These are phyloP conservation scores for Callionymus lyra DNA, from an alignment of 2,113 vertebrate species.

Conservation along the genomic window DNA sequence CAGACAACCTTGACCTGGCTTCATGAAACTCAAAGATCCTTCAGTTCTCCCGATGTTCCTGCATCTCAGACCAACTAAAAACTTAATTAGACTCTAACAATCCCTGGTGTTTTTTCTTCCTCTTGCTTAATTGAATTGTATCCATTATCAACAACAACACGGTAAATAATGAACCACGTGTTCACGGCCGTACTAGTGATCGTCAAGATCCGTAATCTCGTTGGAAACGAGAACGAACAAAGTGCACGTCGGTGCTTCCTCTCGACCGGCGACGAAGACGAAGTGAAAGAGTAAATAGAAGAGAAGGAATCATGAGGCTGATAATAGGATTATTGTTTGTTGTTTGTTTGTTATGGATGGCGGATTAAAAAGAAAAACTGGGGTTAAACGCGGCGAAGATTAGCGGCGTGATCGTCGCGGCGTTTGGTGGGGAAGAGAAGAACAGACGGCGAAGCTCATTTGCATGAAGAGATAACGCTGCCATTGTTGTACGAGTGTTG, in stretches of 20 bases:
- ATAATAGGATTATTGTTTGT: constrained; percentile 70
- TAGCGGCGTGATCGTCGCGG: constrained; percentile 61
- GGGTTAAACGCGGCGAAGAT: constrained; percentile 65
- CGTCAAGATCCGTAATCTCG: constrained; percentile 5
- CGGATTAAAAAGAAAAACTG: constrained; percentile 66
- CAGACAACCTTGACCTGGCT: too few species aligned
- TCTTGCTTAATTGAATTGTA: constrained; percentile 41
- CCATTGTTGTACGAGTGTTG: constrained; percentile 68
- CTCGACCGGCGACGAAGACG: constrained; percentile 51
- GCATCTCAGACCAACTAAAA: too few species aligned
- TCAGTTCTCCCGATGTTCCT: too few species aligned
- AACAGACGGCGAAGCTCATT: constrained; percentile 69
- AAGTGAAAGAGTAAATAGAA: constrained; percentile 43
- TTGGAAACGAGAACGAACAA: constrained; percentile 17
- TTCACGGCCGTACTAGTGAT: constrained; percentile 27
- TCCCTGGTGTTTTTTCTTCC: background rate
- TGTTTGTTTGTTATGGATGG: constrained; percentile 67
- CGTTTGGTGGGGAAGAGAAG: constrained; percentile 62
- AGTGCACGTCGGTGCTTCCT: constrained; percentile 25
- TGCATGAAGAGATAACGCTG: constrained; percentile 66
- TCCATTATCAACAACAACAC: constrained; percentile 22
- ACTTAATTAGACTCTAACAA: too few species aligned
- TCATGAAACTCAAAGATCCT: too few species aligned
- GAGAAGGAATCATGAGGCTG: constrained; percentile 49
- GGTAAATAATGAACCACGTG: constrained; percentile 27